phyloP scores from a whole-genome alignment of 1,140 invertebrate genomes.

The Zeugodacus cucurbitae region DNA sequence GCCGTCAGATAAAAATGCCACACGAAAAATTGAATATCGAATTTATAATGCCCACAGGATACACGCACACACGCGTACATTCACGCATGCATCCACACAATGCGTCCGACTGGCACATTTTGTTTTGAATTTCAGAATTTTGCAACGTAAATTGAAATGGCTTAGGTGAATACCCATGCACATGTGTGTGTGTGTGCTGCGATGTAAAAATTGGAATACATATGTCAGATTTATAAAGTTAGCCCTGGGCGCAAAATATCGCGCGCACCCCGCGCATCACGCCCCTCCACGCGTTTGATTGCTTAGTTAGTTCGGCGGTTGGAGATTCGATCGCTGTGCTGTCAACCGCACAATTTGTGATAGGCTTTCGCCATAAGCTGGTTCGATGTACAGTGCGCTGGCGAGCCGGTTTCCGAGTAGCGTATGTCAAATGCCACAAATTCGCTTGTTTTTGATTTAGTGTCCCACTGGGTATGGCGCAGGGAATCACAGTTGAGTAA shows the following conservation, averaged over 20 bases:
- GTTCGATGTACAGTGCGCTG: background rate
- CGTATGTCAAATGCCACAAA: background rate
- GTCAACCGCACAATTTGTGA: background rate
- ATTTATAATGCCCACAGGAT: background rate
- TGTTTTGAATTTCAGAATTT: background rate
- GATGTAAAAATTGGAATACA: background rate
- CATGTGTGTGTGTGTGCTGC: background rate
- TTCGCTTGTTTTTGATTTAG: conserved; percentile 9
- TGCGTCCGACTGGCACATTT: background rate
- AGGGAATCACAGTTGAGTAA: background rate
- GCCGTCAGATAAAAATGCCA: conserved; percentile 2
- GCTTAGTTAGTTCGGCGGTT: background rate
- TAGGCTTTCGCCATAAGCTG: background rate
- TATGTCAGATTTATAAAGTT: conserved; percentile 20
- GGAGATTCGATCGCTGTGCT: background rate
- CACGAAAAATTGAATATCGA: conserved; percentile 19
- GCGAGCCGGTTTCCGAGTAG: too few species aligned
- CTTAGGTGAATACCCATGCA: background rate
- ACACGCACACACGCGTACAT: background rate
- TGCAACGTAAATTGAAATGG: background rate
- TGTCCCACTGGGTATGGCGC: background rate
- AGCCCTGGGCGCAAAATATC: background rate
- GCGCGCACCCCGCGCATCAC: background rate
- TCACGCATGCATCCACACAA: background rate
- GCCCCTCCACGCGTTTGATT: background rate